Percentiles rank a stretch among this genome's conserved stretches.
Conservation (phyloP, 2,113 vertebrate genomes). For the Neofelis nebulosa region DNA sequence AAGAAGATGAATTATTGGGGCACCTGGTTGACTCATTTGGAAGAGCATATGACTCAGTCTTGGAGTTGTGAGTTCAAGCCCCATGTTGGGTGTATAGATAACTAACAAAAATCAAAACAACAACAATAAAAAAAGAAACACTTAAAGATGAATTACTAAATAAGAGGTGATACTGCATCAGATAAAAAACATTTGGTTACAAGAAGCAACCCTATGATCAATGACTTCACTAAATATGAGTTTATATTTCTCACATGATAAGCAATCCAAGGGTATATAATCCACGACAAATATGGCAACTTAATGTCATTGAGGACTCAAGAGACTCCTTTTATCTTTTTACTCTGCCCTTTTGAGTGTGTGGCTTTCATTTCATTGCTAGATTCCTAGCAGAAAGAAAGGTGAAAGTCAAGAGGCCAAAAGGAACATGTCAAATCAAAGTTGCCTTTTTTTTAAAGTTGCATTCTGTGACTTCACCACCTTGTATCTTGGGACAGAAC, state of each 20-base stretch:
- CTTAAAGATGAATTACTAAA: neutral
- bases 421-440: neutral
- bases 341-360: neutral
- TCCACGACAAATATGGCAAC: neutral
- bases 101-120: neutral
- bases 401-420: neutral
- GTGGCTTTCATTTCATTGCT: neutral
- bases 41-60: neutral
- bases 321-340: neutral
- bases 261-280: neutral
- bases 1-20: neutral
- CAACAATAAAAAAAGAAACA: neutral
- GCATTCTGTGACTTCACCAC: neutral
- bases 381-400: neutral
- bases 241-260: neutral
- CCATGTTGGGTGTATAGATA: neutral
- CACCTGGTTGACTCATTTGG: neutral
- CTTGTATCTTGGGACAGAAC: neutral
- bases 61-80: neutral
- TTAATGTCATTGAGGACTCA: neutral
- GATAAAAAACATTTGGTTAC: neutral
- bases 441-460: neutral
- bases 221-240: neutral
- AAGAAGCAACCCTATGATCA: neutral
- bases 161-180: neutral